Percentiles rank a stretch among this genome's conserved stretches.
phyloP scores from a whole-genome alignment of 1,140 invertebrate species.

The Pachyrhynchus sulphureomaculatus region DNA sequence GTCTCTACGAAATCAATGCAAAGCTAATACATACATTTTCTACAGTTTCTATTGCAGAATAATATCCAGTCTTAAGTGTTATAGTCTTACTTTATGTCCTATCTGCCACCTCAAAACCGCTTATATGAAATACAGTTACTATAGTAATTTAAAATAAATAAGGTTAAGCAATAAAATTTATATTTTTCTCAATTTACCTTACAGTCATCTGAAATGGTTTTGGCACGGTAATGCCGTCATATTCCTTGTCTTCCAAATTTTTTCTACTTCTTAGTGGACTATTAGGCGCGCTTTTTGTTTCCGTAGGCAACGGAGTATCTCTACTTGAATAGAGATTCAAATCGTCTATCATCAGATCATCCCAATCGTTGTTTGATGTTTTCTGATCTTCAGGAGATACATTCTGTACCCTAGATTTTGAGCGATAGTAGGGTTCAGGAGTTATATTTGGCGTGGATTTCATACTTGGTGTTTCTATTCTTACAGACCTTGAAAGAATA shows the following conservation, averaged over 20 bases:
- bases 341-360: constrained; percentile 44
- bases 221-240: constrained; percentile 58
- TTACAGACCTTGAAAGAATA: constrained; percentile 39
- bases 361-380: constrained; percentile 34
- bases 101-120: too few relatives aligned
- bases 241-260: constrained; percentile 43
- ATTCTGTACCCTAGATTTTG: constrained; percentile 37
- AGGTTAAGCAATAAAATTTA: too few relatives aligned
- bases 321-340: constrained; percentile 35
- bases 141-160: too few relatives aligned
- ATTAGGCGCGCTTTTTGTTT: constrained; percentile 56
- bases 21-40: too few relatives aligned
- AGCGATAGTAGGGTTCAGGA: constrained; percentile 21
- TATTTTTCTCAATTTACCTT: constrained; percentile 53
- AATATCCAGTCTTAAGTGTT: too few relatives aligned
- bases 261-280: constrained; percentile 54
- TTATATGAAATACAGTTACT: too few relatives aligned
- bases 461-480: constrained; percentile 48
- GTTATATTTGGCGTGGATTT: constrained; percentile 28
- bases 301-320: constrained; percentile 33
- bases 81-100: too few relatives aligned
- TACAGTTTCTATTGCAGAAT: too few relatives aligned
- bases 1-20: constrained; percentile 58
- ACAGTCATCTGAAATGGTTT: constrained; percentile 68
- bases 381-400: constrained; percentile 4